Evolutionary conservation across 2,113 vertebrate genomes (phyloP).

Genomic region (Phrynocephalus versicolor): DNA sequence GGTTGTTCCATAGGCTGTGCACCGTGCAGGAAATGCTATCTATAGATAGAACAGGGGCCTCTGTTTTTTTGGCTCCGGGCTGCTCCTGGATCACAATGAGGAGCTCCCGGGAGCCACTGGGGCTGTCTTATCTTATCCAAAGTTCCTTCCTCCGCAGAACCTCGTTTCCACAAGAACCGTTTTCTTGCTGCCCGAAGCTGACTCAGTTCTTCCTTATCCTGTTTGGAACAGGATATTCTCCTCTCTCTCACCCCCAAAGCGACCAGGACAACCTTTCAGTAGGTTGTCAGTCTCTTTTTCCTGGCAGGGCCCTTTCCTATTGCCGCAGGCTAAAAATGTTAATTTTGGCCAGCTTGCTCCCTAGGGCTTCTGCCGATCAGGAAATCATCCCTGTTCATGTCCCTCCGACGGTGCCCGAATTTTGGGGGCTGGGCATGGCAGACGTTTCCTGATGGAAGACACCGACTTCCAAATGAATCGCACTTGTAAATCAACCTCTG

Average conservation of each 20-base stretch:
- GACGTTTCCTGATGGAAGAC: background rate
- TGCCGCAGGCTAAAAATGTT: too few relatives aligned
- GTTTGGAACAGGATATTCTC: constrained; percentile 1
- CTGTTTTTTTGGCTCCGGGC: background rate
- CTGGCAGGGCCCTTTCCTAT: too few relatives aligned
- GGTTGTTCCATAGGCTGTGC: background rate
- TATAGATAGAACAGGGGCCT: background rate
- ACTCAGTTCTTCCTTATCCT: constrained; percentile 26
- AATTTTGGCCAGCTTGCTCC: background rate
- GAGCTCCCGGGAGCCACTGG: background rate
- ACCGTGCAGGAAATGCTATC: background rate
- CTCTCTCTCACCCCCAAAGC: background rate
- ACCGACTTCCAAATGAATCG: too few relatives aligned
- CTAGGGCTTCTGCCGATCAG: background rate
- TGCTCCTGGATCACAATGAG: background rate
- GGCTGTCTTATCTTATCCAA: constrained; percentile 17
- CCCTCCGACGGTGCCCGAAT: too few relatives aligned
- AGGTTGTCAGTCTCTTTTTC: background rate
- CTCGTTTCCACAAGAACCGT: background rate
- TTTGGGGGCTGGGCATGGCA: too few relatives aligned
- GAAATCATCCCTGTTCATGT: too few relatives aligned
- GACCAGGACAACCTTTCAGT: background rate
- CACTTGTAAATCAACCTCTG: too few relatives aligned
- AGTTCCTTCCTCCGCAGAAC: constrained; percentile 28
- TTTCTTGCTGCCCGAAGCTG: constrained; percentile 9